Evolutionary conservation across 2,888 invertebrate genomes (phyloP).

Genomic region (Aleiodes testaceus): DNA sequence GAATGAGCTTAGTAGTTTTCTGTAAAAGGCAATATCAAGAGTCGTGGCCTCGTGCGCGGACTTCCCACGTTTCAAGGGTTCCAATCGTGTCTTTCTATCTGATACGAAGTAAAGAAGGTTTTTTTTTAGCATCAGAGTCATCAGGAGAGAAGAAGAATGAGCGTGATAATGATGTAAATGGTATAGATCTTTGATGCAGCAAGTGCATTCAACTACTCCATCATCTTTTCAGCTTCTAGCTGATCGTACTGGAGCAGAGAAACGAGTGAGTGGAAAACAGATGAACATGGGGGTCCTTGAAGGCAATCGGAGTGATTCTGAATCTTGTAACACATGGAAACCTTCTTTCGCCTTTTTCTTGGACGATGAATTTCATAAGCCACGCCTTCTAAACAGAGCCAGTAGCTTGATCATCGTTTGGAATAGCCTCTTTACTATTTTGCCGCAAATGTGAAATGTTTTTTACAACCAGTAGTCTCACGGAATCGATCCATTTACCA

Average conservation of each 20-base stretch:
- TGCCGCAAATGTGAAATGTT: neutral
- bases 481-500: neutral
- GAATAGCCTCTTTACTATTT: neutral
- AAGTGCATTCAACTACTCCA: neutral
- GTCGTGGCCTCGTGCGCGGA: constrained; percentile 50
- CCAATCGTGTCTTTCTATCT: constrained; percentile 39
- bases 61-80: constrained; percentile 62
- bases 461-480: constrained; percentile 1
- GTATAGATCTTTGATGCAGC: too few relatives aligned
- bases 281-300: constrained; percentile 56
- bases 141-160: neutral
- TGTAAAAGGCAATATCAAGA: constrained; percentile 53
- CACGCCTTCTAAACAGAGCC: constrained; percentile 29
- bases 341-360: constrained; percentile 43
- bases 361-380: constrained; percentile 53
- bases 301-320: constrained; percentile 58
- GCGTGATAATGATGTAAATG: constrained; percentile 25
- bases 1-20: constrained; percentile 55
- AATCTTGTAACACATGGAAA: constrained; percentile 46
- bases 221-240: constrained; percentile 21
- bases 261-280: constrained; percentile 58
- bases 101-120: constrained; percentile 53
- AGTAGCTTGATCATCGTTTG: constrained; percentile 9
- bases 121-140: constrained; percentile 22
- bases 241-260: constrained; percentile 34